These are phyloP conservation scores for Gobio occitaniae DNA, from an alignment of 2,797 vertebrate genomes.

Conservation along the genomic window DNA sequence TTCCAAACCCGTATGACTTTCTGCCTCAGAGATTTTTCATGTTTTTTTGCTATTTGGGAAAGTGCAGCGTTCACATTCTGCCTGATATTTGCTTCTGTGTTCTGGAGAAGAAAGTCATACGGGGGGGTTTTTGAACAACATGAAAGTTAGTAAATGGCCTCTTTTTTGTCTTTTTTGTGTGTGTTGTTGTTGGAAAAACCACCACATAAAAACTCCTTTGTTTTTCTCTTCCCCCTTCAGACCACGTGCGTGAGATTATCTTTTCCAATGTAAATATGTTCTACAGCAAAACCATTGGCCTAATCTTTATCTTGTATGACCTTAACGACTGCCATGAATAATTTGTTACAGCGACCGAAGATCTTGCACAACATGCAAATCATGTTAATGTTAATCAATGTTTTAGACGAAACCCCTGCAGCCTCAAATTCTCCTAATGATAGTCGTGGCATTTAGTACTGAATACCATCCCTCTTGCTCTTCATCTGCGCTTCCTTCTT, in stretches of 20 bases:
- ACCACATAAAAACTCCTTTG: not conserved
- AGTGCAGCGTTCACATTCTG: not conserved
- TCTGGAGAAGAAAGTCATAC: not conserved
- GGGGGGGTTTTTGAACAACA: not conserved
- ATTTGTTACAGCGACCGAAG: slow-evolving; percentile 27
- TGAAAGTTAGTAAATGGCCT: not conserved
- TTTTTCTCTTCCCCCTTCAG: not conserved
- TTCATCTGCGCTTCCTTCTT: slow-evolving; percentile 79
- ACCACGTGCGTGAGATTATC: not conserved
- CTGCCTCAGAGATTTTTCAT: too few relatives aligned
- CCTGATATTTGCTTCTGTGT: not conserved
- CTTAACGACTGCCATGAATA: slow-evolving; percentile 22
- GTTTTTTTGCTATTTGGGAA: not conserved
- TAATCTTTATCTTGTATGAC: slow-evolving; percentile 31
- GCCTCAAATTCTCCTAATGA: slow-evolving; percentile 79
- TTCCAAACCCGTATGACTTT: not conserved
- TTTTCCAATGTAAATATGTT: slow-evolving; percentile 16
- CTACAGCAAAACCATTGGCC: not conserved
- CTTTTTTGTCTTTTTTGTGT: not conserved
- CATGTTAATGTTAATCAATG: slow-evolving; percentile 74
- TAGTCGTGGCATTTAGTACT: slow-evolving; percentile 81
- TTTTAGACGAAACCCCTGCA: slow-evolving; percentile 70
- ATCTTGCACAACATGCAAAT: slow-evolving; percentile 62
- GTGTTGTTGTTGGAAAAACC: not conserved
- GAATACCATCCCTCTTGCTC: slow-evolving; percentile 74